Evolutionary conservation across 2,797 vertebrate genomes (phyloP).

Genomic region (Gobionotothen gibberifrons): DNA sequence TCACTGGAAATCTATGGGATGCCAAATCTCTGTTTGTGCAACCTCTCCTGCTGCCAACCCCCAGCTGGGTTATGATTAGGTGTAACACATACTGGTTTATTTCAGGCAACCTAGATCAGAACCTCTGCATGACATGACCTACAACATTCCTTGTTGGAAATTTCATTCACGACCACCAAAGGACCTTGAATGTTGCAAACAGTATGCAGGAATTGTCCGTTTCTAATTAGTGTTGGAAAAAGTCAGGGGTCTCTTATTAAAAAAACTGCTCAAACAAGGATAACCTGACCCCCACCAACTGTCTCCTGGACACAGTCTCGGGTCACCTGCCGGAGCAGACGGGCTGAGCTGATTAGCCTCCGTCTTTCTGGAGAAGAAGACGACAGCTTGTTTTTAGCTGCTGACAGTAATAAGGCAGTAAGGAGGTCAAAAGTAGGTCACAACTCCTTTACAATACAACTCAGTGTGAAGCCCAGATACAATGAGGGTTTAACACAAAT

Average conservation of each 20-base stretch:
- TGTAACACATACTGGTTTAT: neutral
- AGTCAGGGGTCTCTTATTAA: constrained; percentile 31
- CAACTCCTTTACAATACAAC: neutral
- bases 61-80: neutral
- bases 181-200: neutral
- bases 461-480: neutral
- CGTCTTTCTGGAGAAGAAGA: constrained; percentile 69
- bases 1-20: constrained; percentile 19
- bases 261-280: constrained; percentile 31
- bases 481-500: neutral
- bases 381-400: constrained; percentile 69
- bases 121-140: neutral
- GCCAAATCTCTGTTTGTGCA: constrained; percentile 5
- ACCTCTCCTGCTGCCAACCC: constrained; percentile 4
- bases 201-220: constrained; percentile 11
- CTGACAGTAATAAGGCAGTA: constrained; percentile 34
- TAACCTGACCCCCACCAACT: constrained; percentile 62
- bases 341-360: constrained; percentile 79
- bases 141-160: neutral
- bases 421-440: constrained; percentile 39
- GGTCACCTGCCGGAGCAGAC: constrained; percentile 73
- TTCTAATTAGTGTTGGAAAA: constrained; percentile 31
- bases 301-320: constrained; percentile 48
- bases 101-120: neutral
- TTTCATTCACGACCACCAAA: neutral